A percentile compares a stretch with the other conserved stretches of the same genome.
phyloP scores from a whole-genome alignment of 2,113 vertebrate genomes.

The Rhabdornis inornatus region DNA sequence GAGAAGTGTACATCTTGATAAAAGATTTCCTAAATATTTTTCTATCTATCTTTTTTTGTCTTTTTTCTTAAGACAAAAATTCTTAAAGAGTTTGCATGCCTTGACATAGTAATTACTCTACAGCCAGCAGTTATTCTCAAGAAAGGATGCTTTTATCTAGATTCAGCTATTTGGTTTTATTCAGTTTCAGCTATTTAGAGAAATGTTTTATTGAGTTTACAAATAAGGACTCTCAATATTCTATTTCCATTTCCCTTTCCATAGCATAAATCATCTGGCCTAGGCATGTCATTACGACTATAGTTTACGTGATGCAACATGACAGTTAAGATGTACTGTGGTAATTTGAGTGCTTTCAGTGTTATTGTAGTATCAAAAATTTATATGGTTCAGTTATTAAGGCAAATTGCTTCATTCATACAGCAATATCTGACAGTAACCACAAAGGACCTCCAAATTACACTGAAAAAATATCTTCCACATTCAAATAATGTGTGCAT shows the following conservation, averaged over 20 bases:
- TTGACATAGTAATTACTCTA: background rate
- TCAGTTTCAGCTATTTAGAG: conserved; percentile 58
- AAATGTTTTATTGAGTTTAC: conserved; percentile 69
- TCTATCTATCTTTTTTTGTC: background rate
- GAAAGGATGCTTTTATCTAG: conserved; percentile 29
- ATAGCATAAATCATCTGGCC: conserved; percentile 72
- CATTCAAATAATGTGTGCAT: conserved; percentile 64
- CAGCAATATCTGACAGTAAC: conserved; percentile 66
- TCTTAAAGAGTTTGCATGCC: background rate
- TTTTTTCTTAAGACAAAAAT: background rate
- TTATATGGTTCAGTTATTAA: conserved; percentile 79
- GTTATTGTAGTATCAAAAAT: conserved; percentile 80
- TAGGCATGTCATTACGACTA: conserved; percentile 71
- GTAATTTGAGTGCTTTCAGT: conserved; percentile 76
- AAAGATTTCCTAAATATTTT: background rate
- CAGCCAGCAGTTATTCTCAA: conserved; percentile 11
- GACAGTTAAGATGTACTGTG: conserved; percentile 78
- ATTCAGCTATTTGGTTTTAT: conserved; percentile 53
- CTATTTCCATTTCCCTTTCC: conserved; percentile 70
- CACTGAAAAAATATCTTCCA: conserved; percentile 53
- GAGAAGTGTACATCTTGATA: background rate
- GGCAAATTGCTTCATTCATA: conserved; percentile 79
- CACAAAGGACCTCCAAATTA: conserved; percentile 66
- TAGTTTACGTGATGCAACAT: conserved; percentile 77
- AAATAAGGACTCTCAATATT: conserved; percentile 69